phyloP scores from a whole-genome alignment of 2,888 invertebrate genomes.

The Calliscelio sp. region DNA sequence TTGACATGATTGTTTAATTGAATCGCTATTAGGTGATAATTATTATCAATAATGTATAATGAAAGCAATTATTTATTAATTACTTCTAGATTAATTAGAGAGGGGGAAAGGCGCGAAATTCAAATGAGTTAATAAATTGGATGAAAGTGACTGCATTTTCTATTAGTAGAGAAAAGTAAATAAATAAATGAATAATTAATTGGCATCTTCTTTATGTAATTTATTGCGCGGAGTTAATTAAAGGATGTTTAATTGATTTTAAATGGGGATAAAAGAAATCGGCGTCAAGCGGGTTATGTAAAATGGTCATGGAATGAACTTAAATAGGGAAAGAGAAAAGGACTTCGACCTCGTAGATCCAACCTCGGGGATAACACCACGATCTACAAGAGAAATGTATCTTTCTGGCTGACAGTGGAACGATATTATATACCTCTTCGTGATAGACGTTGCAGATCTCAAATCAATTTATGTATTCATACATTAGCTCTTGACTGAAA shows the following conservation, averaged over 20 bases:
- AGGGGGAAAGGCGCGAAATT: too few species aligned
- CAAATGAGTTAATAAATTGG: too few species aligned
- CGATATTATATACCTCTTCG: conserved; percentile 67
- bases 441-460: conserved; percentile 66
- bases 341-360: conserved; percentile 64
- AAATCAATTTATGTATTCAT: conserved; percentile 62
- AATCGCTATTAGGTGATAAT: too few species aligned
- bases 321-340: conserved; percentile 67
- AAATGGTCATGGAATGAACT: conserved; percentile 48
- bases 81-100: too few species aligned
- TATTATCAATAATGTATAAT: too few species aligned
- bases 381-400: conserved; percentile 68
- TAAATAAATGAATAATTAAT: conserved; percentile 24
- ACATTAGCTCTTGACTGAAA: conserved; percentile 56
- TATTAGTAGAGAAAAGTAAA: not conserved
- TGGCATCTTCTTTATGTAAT: conserved; percentile 12
- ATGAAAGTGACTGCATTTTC: too few species aligned
- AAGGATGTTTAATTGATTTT: conserved; percentile 34
- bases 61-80: too few species aligned
- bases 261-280: conserved; percentile 26
- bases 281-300: conserved; percentile 41
- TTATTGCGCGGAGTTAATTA: conserved; percentile 36
- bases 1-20: too few species aligned
- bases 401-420: conserved; percentile 56
- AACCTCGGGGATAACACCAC: conserved; percentile 58